These are phyloP conservation scores for Opisthograptis luteolata DNA, from an alignment of 2,888 invertebrate genomes.

Conservation along the genomic window DNA sequence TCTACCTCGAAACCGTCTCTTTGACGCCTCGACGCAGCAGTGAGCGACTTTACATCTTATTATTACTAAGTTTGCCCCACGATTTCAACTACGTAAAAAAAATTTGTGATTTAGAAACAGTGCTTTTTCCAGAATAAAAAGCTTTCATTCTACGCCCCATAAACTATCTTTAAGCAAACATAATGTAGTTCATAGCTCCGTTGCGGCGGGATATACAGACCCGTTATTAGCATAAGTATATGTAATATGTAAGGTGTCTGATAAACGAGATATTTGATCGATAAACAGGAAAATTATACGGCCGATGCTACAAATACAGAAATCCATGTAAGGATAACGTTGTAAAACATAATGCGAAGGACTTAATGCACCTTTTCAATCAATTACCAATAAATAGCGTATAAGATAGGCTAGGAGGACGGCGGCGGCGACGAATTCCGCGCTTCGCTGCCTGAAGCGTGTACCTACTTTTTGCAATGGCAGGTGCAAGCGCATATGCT, in stretches of 20 bases:
- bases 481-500: slow-evolving; percentile 82
- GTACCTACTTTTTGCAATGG: slow-evolving; percentile 80
- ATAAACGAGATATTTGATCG: slow-evolving; percentile 31
- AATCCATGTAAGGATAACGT: slow-evolving; percentile 57
- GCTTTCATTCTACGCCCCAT: too few relatives aligned
- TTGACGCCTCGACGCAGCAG: too few relatives aligned
- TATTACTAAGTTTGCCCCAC: too few relatives aligned
- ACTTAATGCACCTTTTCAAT: slow-evolving; percentile 78
- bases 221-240: slow-evolving; percentile 10
- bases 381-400: slow-evolving; percentile 82
- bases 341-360: slow-evolving; percentile 61
- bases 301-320: slow-evolving; percentile 36
- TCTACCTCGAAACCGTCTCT: too few relatives aligned
- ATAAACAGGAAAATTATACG: slow-evolving; percentile 36
- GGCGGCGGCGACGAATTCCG: slow-evolving; percentile 78
- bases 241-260: slow-evolving; percentile 31
- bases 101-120: too few relatives aligned
- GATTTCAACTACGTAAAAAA: too few relatives aligned
- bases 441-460: slow-evolving; percentile 79
- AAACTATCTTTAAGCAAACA: too few relatives aligned
- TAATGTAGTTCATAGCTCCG: too few relatives aligned
- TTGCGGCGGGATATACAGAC: too few relatives aligned
- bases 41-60: too few relatives aligned
- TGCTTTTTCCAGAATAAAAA: too few relatives aligned
- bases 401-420: slow-evolving; percentile 73